Conservation (phyloP, 2,113 vertebrate genomes). For the Campylomormyrus numenius region DNA sequence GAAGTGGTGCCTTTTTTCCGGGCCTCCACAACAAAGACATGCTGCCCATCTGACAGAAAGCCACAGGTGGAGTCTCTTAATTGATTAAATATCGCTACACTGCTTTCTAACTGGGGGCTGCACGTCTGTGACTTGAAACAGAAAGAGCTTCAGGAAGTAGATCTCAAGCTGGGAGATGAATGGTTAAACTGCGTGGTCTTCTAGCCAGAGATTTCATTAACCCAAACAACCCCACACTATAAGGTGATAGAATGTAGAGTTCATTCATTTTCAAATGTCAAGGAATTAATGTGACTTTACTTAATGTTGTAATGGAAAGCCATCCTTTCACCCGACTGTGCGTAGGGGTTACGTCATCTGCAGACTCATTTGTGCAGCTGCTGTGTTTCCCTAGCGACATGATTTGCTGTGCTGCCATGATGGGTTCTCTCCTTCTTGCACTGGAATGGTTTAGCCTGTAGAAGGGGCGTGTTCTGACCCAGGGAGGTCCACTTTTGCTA, state of each 20-base stretch:
- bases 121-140: background rate
- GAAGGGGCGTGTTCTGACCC: background rate
- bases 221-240: background rate
- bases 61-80: constrained; percentile 16
- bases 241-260: background rate
- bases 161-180: background rate
- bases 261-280: background rate
- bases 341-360: background rate
- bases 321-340: background rate
- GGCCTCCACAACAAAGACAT: background rate
- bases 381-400: background rate
- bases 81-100: constrained; percentile 32
- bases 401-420: background rate
- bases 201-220: background rate
- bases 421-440: background rate
- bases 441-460: background rate
- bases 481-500: background rate
- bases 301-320: background rate
- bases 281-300: background rate
- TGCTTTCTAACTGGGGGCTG: background rate
- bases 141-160: background rate
- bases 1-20: background rate
- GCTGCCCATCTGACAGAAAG: background rate
- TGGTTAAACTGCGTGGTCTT: background rate
- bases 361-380: background rate